Conservation (phyloP, 2,888 invertebrate genomes). For the Drosophila meridiana region DNA sequence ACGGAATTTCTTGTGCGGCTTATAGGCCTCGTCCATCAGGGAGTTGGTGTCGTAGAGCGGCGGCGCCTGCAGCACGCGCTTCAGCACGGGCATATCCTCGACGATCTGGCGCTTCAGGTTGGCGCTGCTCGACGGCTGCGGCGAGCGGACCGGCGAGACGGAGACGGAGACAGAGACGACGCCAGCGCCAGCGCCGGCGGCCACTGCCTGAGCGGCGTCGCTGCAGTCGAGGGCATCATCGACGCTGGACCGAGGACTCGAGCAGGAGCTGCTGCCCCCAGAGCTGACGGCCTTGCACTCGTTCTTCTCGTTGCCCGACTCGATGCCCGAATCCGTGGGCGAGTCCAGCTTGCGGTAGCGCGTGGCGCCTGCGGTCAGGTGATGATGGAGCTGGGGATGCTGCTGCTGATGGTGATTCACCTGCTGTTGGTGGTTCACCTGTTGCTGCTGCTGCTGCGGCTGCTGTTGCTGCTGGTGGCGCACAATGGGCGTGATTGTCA, state of each 20-base stretch:
- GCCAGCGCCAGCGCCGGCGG: constrained; percentile 38
- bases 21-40: constrained; percentile 97
- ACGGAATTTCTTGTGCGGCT: constrained; percentile 97
- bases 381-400: constrained; percentile 73
- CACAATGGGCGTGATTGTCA: constrained; percentile 90
- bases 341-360: constrained; percentile 94
- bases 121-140: constrained; percentile 82
- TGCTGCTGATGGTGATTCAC: constrained; percentile 65
- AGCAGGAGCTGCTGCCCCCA: constrained; percentile 91
- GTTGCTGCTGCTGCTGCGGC: constrained; percentile 51
- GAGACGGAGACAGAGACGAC: constrained; percentile 25
- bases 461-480: constrained; percentile 69
- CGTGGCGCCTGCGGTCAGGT: constrained; percentile 76
- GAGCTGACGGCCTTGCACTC: constrained; percentile 91
- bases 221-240: constrained; percentile 90
- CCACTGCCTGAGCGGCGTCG: constrained; percentile 69
- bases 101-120: constrained; percentile 87
- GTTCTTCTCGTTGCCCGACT: constrained; percentile 95
- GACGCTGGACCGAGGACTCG: constrained; percentile 93
- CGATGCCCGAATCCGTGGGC: constrained; percentile 96
- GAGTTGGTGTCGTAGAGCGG: constrained; percentile 95
- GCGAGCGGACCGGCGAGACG: constrained; percentile 83
- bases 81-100: constrained; percentile 97
- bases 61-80: constrained; percentile 96
- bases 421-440: constrained; percentile 57